Evolutionary conservation across 2,888 invertebrate genomes (phyloP).

Genomic region (Epinotia demarniana): DNA sequence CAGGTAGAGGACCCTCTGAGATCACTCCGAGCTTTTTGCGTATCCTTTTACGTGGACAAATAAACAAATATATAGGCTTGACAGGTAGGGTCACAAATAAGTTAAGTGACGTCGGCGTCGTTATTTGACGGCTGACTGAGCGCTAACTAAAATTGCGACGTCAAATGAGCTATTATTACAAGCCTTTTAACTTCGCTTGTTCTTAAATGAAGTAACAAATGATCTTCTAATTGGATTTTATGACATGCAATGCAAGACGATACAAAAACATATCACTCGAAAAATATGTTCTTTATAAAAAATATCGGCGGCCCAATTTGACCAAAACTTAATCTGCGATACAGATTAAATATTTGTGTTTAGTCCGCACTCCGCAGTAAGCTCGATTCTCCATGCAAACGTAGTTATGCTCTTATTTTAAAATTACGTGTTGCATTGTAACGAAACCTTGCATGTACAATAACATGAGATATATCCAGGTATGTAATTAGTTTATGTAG

Average conservation of each 20-base stretch:
- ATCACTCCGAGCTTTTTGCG: conserved; percentile 17
- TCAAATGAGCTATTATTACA: not conserved
- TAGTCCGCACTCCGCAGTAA: too few relatives aligned
- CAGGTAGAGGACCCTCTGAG: not conserved
- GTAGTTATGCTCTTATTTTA: too few relatives aligned
- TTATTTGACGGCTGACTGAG: not conserved
- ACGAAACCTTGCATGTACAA: too few relatives aligned
- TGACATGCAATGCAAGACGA: not conserved
- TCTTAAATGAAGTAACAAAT: too few relatives aligned
- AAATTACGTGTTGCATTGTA: too few relatives aligned
- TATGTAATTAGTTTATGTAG: too few relatives aligned
- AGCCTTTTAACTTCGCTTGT: not conserved
- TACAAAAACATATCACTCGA: not conserved
- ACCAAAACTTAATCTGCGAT: too few relatives aligned
- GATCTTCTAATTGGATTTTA: not conserved
- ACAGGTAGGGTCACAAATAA: conserved; percentile 6
- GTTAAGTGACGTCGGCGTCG: not conserved
- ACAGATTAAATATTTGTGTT: too few relatives aligned
- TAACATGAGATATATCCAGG: too few relatives aligned
- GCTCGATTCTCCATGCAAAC: too few relatives aligned
- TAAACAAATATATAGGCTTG: conserved; percentile 15
- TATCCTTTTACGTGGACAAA: conserved; percentile 21
- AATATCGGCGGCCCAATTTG: not conserved
- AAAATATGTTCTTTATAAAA: not conserved
- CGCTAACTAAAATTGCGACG: not conserved